Percentiles rank a stretch among this genome's conserved stretches.
Conservation (phyloP, 2,888 invertebrate species). For the Ophion ventricosus region DNA sequence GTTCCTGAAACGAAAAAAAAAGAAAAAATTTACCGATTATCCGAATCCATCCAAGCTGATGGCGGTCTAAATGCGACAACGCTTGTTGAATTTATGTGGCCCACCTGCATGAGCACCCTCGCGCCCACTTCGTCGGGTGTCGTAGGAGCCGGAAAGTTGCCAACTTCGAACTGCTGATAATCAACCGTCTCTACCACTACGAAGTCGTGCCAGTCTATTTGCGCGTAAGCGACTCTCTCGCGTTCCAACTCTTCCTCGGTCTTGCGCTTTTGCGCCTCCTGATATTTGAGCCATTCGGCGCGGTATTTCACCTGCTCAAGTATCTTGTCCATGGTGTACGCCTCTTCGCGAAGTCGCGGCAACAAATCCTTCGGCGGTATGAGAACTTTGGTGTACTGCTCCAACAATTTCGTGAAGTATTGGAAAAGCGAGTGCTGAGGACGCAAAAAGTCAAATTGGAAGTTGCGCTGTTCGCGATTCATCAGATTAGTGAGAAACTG, state of each 20-base stretch:
- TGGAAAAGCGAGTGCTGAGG: conserved; percentile 99
- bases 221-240: conserved; percentile 97
- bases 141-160: conserved; percentile 98
- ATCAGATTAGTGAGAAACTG: conserved; percentile 99
- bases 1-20: conserved; percentile 83
- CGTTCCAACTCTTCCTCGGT: conserved; percentile 98
- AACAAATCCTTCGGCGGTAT: conserved; percentile 97
- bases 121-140: conserved; percentile 99
- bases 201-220: conserved; percentile 99
- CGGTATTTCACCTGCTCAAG: conserved; percentile 96
- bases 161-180: conserved; percentile 97
- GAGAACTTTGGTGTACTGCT: conserved; percentile 99
- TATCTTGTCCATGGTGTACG: conserved; percentile 87
- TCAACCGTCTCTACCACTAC: conserved; percentile 99
- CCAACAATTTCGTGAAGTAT: conserved; percentile 98
- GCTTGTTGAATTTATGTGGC: conserved; percentile 45
- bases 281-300: conserved; percentile 98
- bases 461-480: conserved; percentile 99
- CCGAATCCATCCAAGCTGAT: background rate
- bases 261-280: conserved; percentile 95
- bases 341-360: conserved; percentile 91
- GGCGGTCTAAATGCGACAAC: background rate
- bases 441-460: conserved; percentile 98
- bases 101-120: conserved; percentile 92
- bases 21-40: background rate